Conservation (phyloP, 1,140 invertebrate species). For the Sarcophaga bullata region DNA sequence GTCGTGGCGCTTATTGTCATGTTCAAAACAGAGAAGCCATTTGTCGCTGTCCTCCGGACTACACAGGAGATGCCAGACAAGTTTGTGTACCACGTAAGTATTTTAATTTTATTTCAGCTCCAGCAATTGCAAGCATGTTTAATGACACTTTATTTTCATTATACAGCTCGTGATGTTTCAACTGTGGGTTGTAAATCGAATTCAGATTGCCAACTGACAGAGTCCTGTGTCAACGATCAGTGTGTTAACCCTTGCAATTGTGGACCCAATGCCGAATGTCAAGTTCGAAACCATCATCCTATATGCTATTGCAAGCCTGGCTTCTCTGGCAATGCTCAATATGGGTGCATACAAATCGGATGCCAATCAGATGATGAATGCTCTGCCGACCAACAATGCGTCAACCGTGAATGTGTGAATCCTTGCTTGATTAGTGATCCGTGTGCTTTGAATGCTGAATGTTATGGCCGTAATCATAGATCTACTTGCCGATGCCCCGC, state of each 20-base stretch:
- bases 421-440: conserved; percentile 81
- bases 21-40: conserved; percentile 78
- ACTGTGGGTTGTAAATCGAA: conserved; percentile 80
- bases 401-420: conserved; percentile 82
- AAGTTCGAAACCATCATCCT: conserved; percentile 82
- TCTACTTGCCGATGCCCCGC: conserved; percentile 79
- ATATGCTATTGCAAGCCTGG: conserved; percentile 81
- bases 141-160: neutral
- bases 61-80: conserved; percentile 77
- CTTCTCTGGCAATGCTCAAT: conserved; percentile 85
- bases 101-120: no score
- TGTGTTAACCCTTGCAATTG: conserved; percentile 88
- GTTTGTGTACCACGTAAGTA: conserved; percentile 82
- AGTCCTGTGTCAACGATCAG: conserved; percentile 81
- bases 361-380: conserved; percentile 86
- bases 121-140: neutral
- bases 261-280: conserved; percentile 82
- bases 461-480: conserved; percentile 79
- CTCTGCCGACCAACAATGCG: conserved; percentile 78
- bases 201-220: conserved; percentile 79
- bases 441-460: conserved; percentile 84
- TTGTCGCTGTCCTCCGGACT: conserved; percentile 83
- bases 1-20: conserved; percentile 80
- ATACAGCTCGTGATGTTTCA: conserved; percentile 68
- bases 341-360: conserved; percentile 81